Percentiles rank a stretch among this genome's conserved stretches.
Conservation (phyloP, 2,797 vertebrate species). For the Ara ararauna region DNA sequence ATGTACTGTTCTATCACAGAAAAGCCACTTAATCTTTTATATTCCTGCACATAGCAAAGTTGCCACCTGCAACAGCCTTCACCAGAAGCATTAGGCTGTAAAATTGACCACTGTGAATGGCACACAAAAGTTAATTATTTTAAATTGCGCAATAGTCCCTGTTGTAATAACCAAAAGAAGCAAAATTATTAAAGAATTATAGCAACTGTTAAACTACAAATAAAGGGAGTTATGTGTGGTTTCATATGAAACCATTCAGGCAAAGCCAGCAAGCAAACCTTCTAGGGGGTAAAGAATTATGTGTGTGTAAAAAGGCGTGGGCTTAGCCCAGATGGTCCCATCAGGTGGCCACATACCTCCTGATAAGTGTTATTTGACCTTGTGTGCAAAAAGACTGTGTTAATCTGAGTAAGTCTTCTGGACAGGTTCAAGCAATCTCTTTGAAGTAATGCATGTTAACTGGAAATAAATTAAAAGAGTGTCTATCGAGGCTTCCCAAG, state of each 20-base stretch:
- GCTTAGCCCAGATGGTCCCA: constrained; percentile 20
- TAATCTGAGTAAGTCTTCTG: background rate
- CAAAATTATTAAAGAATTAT: background rate
- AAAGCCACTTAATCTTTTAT: background rate
- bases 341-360: background rate
- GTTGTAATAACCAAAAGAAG: background rate
- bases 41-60: background rate
- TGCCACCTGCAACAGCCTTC: background rate
- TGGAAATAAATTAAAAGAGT: background rate
- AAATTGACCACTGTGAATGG: background rate
- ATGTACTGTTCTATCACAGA: background rate
- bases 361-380: background rate
- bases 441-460: background rate
- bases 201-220: background rate
- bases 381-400: background rate
- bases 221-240: background rate
- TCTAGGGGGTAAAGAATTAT: background rate
- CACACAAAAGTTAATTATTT: background rate
- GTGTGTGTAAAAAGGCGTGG: background rate
- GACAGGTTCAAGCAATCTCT: background rate
- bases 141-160: background rate
- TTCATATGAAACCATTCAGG: background rate
- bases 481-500: background rate
- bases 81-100: background rate
- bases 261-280: background rate